Percentiles rank a stretch among this genome's conserved stretches.
Evolutionary conservation across 2,797 vertebrate genomes (phyloP).

Genomic region (Oreochromis grahami): DNA sequence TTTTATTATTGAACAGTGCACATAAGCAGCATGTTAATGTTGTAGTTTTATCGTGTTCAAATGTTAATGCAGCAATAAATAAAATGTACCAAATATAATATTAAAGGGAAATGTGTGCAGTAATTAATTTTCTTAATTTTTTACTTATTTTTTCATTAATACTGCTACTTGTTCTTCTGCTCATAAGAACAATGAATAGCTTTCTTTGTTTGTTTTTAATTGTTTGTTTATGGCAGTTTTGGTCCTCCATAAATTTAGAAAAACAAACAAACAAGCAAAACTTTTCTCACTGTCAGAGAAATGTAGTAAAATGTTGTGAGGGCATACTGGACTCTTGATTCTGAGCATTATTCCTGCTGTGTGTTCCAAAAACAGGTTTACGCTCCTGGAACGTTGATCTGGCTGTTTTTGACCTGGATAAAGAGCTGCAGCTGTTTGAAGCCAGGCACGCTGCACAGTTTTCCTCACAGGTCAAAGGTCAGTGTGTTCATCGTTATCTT

Average conservation of each 20-base stretch:
- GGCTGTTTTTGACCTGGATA: slow-evolving; percentile 83
- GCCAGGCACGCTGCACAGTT: slow-evolving; percentile 91
- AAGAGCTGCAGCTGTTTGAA: slow-evolving; percentile 89
- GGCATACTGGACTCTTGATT: neutral
- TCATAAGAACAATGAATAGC: neutral
- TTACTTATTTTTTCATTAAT: neutral
- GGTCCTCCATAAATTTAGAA: neutral
- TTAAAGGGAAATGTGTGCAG: neutral
- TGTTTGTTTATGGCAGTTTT: neutral
- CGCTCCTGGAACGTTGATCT: slow-evolving; percentile 85
- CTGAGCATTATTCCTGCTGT: neutral
- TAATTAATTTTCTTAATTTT: neutral
- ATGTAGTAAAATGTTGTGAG: neutral
- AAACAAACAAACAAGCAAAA: neutral
- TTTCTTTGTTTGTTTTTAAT: neutral
- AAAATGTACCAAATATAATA: neutral
- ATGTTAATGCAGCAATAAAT: neutral
- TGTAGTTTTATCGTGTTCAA: neutral
- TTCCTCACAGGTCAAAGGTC: slow-evolving; percentile 94
- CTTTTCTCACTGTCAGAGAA: neutral
- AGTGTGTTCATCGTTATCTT: slow-evolving; percentile 42
- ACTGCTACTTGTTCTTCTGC: neutral
- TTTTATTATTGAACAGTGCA: neutral
- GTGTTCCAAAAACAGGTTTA: slow-evolving; percentile 75
- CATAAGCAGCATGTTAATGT: neutral